These are phyloP conservation scores for Linurgus olivaceus DNA, from an alignment of 2,797 vertebrate species.

Conservation along the genomic window DNA sequence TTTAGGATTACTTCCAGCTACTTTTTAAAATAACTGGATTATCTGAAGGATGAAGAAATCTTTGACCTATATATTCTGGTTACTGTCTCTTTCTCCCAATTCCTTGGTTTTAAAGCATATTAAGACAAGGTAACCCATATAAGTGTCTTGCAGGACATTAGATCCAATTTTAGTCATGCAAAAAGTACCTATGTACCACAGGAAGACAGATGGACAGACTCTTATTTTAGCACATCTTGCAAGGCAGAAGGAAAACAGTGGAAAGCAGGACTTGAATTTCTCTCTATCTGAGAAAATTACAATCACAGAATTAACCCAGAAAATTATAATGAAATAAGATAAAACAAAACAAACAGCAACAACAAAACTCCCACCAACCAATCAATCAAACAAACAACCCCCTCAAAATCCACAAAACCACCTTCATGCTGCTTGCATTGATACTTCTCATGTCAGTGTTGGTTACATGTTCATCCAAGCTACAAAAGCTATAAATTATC, in stretches of 20 bases:
- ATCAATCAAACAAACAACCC: neutral
- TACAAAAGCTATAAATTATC: neutral
- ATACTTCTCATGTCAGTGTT: neutral
- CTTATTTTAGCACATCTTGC: conserved; percentile 36
- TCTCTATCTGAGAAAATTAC: neutral
- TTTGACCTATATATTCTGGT: conserved; percentile 56
- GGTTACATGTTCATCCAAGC: neutral
- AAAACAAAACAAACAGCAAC: neutral
- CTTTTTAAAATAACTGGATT: conserved; percentile 49
- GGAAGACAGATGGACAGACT: conserved; percentile 52
- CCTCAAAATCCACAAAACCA: neutral
- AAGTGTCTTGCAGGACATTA: neutral
- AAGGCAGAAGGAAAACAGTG: neutral
- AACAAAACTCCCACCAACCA: neutral
- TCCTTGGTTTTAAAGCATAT: conserved; percentile 7
- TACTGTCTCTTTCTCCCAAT: neutral
- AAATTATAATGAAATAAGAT: neutral
- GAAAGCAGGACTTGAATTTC: neutral
- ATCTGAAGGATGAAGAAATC: conserved; percentile 43
- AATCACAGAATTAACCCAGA: neutral
- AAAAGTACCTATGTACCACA: conserved; percentile 26
- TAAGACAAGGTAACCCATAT: conserved; percentile 36
- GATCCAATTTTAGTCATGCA: conserved; percentile 40
- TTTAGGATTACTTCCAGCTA: conserved; percentile 49
- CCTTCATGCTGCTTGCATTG: neutral